These are phyloP conservation scores for Hippolais icterina DNA, from an alignment of 2,113 vertebrate species.

Conservation along the genomic window DNA sequence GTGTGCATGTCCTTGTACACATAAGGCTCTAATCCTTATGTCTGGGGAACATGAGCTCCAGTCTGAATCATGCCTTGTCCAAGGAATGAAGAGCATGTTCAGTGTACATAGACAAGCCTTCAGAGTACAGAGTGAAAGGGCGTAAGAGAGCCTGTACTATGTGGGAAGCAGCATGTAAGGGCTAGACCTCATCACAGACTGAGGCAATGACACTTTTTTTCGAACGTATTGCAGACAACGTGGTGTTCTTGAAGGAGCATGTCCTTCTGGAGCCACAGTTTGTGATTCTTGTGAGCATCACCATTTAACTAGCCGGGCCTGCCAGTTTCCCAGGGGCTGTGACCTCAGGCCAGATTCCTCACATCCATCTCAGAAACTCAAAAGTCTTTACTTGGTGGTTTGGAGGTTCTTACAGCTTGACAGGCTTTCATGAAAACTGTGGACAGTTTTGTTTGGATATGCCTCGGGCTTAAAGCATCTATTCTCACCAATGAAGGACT, in stretches of 20 bases:
- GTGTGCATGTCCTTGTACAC: background rate
- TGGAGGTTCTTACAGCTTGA: background rate
- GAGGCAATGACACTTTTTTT: background rate
- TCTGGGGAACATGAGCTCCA: background rate
- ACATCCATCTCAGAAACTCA: background rate
- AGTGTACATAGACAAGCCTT: background rate
- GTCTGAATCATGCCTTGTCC: background rate
- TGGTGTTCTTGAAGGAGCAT: background rate
- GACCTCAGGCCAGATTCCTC: background rate
- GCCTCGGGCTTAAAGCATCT: background rate
- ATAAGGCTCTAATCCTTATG: background rate
- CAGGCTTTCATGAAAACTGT: background rate
- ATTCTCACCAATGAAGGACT: background rate
- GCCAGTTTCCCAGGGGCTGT: background rate
- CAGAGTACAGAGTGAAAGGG: background rate
- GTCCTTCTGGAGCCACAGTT: background rate
- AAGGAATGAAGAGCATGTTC: background rate
- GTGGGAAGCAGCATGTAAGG: background rate
- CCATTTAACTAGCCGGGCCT: background rate
- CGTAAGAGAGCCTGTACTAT: background rate
- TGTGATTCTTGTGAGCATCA: background rate
- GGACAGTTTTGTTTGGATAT: background rate
- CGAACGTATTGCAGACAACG: accelerated
- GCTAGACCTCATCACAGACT: background rate
- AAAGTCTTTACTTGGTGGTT: background rate